A percentile compares a stretch with the other conserved stretches of the same genome.
Evolutionary conservation across 37 sponge, comb jelly and placozoan genomes (phyloP).

Genomic region (Beroe forskalii): DNA sequence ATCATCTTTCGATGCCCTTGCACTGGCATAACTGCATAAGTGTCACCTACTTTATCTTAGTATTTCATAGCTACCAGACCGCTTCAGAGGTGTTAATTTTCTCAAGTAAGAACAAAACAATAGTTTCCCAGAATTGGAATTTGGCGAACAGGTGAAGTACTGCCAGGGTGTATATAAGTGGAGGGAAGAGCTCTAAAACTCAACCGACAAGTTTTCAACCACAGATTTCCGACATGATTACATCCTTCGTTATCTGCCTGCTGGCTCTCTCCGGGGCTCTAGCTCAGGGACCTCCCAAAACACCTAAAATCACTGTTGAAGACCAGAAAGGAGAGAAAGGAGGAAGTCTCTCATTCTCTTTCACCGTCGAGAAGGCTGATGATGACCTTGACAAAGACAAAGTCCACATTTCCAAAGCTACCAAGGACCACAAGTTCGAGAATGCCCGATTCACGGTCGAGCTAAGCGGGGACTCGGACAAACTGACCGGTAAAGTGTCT

Average conservation of each 20-base stretch:
- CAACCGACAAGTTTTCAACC: too few species aligned
- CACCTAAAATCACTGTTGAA: constrained; percentile 16
- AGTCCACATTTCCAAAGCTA: neutral
- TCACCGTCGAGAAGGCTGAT: constrained; percentile 10
- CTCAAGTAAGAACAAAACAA: too few species aligned
- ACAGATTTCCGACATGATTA: constrained; percentile 8
- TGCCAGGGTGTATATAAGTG: too few species aligned
- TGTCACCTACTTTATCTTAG: too few species aligned
- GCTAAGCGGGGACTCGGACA: neutral
- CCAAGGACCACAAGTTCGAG: constrained; percentile 38
- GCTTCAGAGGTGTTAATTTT: too few species aligned
- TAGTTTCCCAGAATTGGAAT: too few species aligned
- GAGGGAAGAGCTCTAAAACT: too few species aligned
- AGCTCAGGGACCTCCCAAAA: neutral
- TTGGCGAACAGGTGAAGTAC: too few species aligned
- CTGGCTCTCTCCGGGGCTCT: constrained; percentile 31
- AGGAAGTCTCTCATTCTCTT: neutral
- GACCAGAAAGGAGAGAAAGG: constrained; percentile 53
- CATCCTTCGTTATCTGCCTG: neutral
- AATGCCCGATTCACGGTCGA: constrained; percentile 8
- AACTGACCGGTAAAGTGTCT: neutral
- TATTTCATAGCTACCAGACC: too few species aligned
- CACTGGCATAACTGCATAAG: too few species aligned
- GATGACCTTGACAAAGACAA: neutral
- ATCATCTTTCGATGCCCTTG: too few species aligned